Conservation (phyloP, 2,888 invertebrate genomes). For the Gari tellinella region DNA sequence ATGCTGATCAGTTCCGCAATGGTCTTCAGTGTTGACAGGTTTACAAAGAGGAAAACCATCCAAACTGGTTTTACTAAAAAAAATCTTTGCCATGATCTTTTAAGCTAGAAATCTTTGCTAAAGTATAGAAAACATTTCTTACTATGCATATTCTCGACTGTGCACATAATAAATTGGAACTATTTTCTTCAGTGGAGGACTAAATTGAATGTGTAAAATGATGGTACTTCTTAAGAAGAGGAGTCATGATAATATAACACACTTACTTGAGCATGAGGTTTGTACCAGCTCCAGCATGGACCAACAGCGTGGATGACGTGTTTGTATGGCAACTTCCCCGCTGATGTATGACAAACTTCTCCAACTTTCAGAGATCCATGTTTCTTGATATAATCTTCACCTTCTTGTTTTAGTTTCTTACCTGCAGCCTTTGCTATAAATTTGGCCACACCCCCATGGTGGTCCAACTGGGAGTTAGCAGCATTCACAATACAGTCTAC, state of each 20-base stretch:
- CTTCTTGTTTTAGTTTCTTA: conserved; percentile 17
- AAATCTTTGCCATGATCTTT: no score
- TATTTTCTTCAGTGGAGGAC: no score
- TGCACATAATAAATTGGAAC: no score
- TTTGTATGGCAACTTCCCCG: conserved; percentile 34
- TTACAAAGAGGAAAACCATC: not conserved
- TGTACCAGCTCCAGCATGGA: conserved; percentile 13
- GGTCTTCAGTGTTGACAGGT: not conserved
- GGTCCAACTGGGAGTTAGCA: conserved; percentile 36
- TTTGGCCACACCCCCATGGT: conserved; percentile 46
- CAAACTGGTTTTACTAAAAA: no score
- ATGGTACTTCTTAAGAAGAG: no score
- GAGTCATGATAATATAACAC: no score
- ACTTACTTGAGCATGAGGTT: conserved; percentile 9
- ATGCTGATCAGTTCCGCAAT: no score
- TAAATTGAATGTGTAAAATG: no score
- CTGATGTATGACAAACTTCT: conserved; percentile 23
- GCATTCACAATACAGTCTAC: conserved; percentile 58
- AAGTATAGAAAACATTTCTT: no score
- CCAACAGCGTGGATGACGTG: conserved; percentile 49
- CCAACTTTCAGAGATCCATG: conserved; percentile 27
- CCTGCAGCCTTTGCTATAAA: conserved; percentile 43
- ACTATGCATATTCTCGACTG: no score
- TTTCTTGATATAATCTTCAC: conserved; percentile 16
- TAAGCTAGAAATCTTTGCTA: no score